Evolutionary conservation across 2,797 vertebrate genomes (phyloP).

Genomic region (Amniataba percoides): DNA sequence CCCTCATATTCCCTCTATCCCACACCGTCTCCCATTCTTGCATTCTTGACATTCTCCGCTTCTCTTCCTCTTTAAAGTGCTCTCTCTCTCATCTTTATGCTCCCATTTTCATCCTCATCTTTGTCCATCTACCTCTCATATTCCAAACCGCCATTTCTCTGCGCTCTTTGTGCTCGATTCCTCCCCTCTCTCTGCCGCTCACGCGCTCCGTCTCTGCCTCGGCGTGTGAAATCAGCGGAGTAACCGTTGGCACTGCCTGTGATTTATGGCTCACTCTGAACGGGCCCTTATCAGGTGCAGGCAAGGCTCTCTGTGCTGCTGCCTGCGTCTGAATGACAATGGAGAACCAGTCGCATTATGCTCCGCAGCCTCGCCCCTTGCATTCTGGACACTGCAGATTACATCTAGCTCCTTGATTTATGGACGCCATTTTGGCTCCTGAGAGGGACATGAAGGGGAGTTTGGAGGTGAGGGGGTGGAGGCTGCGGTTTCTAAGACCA

Average conservation of each 20-base stretch:
- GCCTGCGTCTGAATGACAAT: conserved; percentile 97
- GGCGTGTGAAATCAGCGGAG: conserved; percentile 90
- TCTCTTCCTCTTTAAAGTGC: conserved; percentile 25
- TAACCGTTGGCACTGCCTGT: conserved; percentile 87
- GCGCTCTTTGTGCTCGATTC: conserved; percentile 48
- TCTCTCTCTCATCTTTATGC: conserved; percentile 38
- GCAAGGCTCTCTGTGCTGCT: conserved; percentile 91
- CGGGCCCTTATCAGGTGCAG: conserved; percentile 95
- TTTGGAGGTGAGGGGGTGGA: conserved; percentile 55
- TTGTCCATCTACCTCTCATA: conserved; percentile 20
- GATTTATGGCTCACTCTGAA: conserved; percentile 97
- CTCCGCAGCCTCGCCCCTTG: conserved; percentile 90
- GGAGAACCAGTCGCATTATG: conserved; percentile 94
- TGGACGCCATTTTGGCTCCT: conserved; percentile 91
- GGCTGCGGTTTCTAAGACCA: conserved; percentile 71
- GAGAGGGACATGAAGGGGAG: conserved; percentile 78
- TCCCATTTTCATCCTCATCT: conserved; percentile 55
- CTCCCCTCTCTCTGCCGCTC: conserved; percentile 59
- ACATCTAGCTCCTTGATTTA: conserved; percentile 98
- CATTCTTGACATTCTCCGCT: conserved; percentile 28
- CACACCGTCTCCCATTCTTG: conserved; percentile 37
- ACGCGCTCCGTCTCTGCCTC: conserved; percentile 56
- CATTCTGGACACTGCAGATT: conserved; percentile 97
- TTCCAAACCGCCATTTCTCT: conserved; percentile 45
- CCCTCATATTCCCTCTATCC: conserved; percentile 25